Base-by-base conservation (phyloP, 2,797 vertebrate genomes). In the Calcarius lapponicus region DNA sequence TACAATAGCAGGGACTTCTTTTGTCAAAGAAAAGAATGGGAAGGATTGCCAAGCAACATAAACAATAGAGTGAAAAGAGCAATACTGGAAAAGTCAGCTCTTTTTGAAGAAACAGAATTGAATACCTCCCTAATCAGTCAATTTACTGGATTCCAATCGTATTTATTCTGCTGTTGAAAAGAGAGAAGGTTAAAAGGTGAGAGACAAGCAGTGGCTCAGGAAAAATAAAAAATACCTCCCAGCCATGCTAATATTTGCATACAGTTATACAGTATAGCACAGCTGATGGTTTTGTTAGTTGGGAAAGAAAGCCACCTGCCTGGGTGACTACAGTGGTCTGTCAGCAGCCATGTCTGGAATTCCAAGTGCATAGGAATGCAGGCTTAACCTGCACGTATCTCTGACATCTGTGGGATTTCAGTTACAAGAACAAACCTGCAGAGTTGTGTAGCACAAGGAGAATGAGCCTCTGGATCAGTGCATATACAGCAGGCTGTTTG, bases 51-150 rank as follows among this genome's bases (percentile, higher is more conserved):
- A 61, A 83, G 22, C 38, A 36, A 2, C 0, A 0, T 91, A 95
- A 90, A 90, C 72, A 95, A 58, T 50, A 29, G 56, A 72, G 14
- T 45, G 40, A 86, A 90, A 95, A 90, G 78, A 90, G 67, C 90
- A 93, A n/a, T 91, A 47, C 14, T n/a, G 66, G 86, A 56, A 43
- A 79, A 90, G 29, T 76, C 32, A 79, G 7, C 56, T 86, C 24
- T 62, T 94, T 81, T 81, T 75, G 36, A 88, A 86, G 86, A 88
- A 88, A 58, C 13, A 31, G 80, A 81, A 67, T 57, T 90, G 90
- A 94, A 73, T 93, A 48, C 29, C 11, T 76, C 45, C 3, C 2
- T 73, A 92, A 70, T 90, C 50, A 90, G 70, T 73, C 43, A 36
- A 4, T 88, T 92, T 84, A 60, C 53, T 84, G 60, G 29, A 13